Percentiles rank a stretch among this genome's conserved stretches.
phyloP scores from a whole-genome alignment of 2,797 vertebrate genomes.

The Vireo griseus region DNA sequence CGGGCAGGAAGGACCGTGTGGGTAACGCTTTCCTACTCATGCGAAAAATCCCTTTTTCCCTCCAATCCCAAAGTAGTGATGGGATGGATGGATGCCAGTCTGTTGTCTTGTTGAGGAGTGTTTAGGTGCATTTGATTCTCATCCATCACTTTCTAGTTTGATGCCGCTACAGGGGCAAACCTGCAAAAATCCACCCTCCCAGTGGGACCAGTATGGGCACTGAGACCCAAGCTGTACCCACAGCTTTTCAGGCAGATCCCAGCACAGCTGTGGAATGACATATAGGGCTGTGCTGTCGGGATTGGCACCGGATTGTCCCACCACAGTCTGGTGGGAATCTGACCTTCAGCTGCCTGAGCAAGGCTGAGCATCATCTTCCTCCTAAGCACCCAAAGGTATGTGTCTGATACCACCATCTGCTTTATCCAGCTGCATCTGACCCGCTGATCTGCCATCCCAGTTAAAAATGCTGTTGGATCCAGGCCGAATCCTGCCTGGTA shows the following conservation, averaged over 20 bases:
- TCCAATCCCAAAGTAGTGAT: not conserved
- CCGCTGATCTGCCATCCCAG: not conserved
- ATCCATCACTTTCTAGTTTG: not conserved
- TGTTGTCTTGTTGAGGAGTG: not conserved
- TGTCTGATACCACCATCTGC: not conserved
- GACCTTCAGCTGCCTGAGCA: not conserved
- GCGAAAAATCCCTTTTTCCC: not conserved
- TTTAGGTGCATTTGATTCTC: not conserved
- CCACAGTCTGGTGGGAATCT: not conserved
- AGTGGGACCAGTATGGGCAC: not conserved
- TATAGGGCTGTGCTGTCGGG: not conserved
- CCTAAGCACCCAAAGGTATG: rapidly evolving
- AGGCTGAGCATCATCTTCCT: not conserved
- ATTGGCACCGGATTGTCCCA: rapidly evolving
- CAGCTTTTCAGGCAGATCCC: not conserved
- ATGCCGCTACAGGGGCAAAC: not conserved
- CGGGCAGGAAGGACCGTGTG: not conserved
- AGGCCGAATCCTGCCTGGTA: rapidly evolving
- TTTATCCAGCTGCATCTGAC: not conserved
- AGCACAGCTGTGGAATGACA: not conserved
- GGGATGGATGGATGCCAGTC: not conserved
- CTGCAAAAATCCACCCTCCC: not conserved
- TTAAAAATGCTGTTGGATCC: not conserved
- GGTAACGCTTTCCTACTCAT: not conserved
- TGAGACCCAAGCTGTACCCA: rapidly evolving